Evolutionary conservation across 2,888 invertebrate genomes (phyloP), one percentile per base, ranked within the genome.

Genomic region (Lacanobia oleracea): DNA sequence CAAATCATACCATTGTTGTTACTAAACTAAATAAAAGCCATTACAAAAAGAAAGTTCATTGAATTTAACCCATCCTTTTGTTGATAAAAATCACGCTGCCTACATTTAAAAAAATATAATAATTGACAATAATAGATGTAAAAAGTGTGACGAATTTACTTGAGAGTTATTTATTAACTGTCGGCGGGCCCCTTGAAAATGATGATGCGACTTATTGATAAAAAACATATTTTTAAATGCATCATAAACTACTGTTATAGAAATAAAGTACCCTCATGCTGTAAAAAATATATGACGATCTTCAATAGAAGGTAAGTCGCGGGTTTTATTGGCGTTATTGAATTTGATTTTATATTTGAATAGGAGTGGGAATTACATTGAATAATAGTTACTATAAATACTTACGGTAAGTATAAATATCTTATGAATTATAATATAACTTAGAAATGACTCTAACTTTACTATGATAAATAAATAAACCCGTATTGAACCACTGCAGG

Each of bases 131-230:
- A 92, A 93, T 92, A 87, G 87, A 92, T 88, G 89, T 91, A 91
- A 94, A 92, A 92, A 92, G 92, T 91, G 86, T 94, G 92, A 92
- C 94, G 92, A 94, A 95, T 93, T 86, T 75, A 83, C 88, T 84
- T 92, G 90, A 92, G 89, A 91, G 90, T 91, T 88, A 92, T 93
- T 91, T 91, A 92, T 91, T 83, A 86, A 86, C 86, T 76, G 77
- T 86, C 86, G 72, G 86, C 83, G 84, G 85, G 86, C 80, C 87
- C 85, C 90, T 90, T 88, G 85, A 88, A 84, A 83, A 87, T 87
- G 83, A 86, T 85, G 81, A 82, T 77, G 80, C 72, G 73, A 77
- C 84, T 90, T 90, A 92, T 93, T 93, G 91, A 93, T 94, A 94
- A 94, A 94, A 94, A 93, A 91, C 89, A 67, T 78, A 84, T 83